phyloP scores from a whole-genome alignment of 2,797 vertebrate genomes.

The Yasuhikotakia modesta region DNA sequence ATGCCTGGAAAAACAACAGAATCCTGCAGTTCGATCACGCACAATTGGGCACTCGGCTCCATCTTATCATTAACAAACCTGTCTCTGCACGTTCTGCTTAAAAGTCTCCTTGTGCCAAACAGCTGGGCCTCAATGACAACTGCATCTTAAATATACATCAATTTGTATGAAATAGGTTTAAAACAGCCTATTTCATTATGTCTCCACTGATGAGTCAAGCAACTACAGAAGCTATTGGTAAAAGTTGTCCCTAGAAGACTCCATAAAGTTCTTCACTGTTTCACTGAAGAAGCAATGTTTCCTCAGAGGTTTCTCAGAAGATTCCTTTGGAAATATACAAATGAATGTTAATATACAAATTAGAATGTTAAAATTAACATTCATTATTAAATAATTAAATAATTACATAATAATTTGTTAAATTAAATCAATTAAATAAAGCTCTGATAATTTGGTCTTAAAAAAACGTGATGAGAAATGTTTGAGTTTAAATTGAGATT shows the following conservation, averaged over 20 bases:
- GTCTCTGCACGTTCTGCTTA: not conserved
- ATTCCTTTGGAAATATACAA: not conserved
- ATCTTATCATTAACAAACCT: conserved; percentile 10
- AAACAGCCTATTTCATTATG: conserved; percentile 1
- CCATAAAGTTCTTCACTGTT: not conserved
- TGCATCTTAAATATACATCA: not conserved
- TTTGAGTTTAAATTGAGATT: too few species aligned
- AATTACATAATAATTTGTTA: too few species aligned
- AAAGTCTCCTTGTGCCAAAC: not conserved
- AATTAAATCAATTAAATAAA: too few species aligned
- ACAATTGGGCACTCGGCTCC: not conserved
- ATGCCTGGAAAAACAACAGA: not conserved
- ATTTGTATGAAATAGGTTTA: not conserved
- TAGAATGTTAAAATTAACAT: too few species aligned
- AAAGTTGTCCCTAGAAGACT: not conserved
- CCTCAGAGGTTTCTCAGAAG: not conserved
- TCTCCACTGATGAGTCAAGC: not conserved
- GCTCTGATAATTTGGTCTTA: not conserved
- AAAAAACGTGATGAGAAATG: too few species aligned
- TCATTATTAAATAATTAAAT: too few species aligned
- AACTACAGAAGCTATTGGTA: not conserved
- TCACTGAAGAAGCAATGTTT: not conserved
- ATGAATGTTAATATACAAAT: too few species aligned
- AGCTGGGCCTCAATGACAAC: not conserved
- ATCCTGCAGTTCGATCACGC: not conserved